Conservation (phyloP, 2,797 vertebrate genomes). For the Phalanger gymnotis region DNA sequence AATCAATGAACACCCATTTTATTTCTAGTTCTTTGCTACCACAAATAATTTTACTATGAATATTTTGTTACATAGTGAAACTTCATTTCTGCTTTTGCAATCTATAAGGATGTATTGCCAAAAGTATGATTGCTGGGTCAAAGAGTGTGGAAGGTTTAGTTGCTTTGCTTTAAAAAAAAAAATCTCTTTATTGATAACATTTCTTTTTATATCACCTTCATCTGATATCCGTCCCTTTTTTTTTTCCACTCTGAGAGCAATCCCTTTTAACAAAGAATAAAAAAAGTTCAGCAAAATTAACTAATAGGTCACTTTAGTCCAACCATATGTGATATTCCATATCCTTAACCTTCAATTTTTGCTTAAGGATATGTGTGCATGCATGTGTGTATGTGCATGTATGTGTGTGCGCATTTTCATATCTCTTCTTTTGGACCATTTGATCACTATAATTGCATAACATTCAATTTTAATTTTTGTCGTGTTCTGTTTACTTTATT, state of each 20-base stretch:
- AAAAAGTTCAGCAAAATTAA: not conserved
- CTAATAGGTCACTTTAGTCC: not conserved
- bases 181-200: not conserved
- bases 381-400: too few relatives aligned
- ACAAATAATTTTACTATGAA: not conserved
- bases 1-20: not conserved
- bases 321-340: not conserved
- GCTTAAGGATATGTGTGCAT: too few relatives aligned
- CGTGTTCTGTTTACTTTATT: not conserved
- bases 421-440: not conserved
- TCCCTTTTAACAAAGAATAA: not conserved
- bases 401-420: not conserved
- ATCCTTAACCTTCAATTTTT: not conserved
- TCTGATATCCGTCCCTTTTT: not conserved
- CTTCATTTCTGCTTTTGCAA: not conserved
- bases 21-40: not conserved
- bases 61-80: not conserved
- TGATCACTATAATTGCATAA: not conserved
- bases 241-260: not conserved
- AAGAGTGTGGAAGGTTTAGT: not conserved
- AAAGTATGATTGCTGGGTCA: not conserved
- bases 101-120: not conserved
- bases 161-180: not conserved
- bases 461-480: not conserved
- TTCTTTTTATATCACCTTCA: not conserved